Conservation (phyloP, 2,888 invertebrate species). For the Lasioglossum zephyrum region DNA sequence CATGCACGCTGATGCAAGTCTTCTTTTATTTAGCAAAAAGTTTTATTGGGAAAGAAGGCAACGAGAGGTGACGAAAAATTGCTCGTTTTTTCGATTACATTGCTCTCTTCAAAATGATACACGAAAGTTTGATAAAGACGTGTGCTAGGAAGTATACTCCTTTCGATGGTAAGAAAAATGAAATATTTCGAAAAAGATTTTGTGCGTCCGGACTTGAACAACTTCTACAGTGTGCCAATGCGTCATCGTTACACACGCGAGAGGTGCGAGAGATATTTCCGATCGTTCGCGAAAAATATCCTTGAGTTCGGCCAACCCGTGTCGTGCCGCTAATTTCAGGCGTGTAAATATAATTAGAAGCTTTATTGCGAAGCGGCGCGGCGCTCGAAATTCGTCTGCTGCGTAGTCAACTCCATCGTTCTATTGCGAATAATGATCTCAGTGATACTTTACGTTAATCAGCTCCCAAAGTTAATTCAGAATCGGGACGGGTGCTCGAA, state of each 20-base stretch:
- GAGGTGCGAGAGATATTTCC: constrained; percentile 34
- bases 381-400: neutral
- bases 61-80: neutral
- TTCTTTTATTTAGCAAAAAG: neutral
- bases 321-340: constrained; percentile 42
- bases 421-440: neutral
- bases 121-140: too few species aligned
- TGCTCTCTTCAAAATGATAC: neutral
- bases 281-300: constrained; percentile 46
- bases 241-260: neutral
- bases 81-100: too few species aligned
- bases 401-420: neutral
- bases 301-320: constrained; percentile 50
- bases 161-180: neutral
- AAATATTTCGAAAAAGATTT: neutral
- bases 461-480: too few species aligned
- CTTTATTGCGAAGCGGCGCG: constrained; percentile 12
- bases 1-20: neutral
- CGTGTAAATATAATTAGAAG: constrained; percentile 53
- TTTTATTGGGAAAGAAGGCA: neutral
- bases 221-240: neutral
- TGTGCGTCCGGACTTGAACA: neutral
- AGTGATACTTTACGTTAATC: neutral
- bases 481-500: too few species aligned
- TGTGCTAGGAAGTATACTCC: neutral